Percentiles rank a stretch among this genome's conserved stretches.
phyloP scores from a whole-genome alignment of 1,140 invertebrate species.

The Oedothorax gibbosus region DNA sequence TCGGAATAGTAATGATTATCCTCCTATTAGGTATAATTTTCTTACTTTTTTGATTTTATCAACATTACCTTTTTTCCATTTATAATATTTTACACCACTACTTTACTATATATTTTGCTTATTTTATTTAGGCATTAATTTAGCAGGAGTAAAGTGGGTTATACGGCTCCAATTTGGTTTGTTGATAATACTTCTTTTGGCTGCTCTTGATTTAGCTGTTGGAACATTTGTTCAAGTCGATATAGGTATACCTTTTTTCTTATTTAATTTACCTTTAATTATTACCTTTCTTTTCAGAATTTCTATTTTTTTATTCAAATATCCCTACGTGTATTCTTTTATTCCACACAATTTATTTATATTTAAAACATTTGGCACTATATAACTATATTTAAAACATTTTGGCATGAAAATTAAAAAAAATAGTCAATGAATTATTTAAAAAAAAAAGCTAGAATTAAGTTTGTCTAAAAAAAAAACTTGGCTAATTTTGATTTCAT shows the following conservation, averaged over 20 bases:
- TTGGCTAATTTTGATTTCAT: no score
- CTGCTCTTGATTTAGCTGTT: constrained; percentile 88
- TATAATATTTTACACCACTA: no score
- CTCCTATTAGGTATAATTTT: constrained; percentile 75
- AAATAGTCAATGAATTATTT: no score
- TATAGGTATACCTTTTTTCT: constrained; percentile 67
- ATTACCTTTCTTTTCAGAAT: background rate
- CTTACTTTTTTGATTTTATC: background rate
- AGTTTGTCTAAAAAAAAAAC: no score
- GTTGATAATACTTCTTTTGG: constrained; percentile 83
- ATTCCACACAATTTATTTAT: background rate
- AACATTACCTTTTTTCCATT: background rate
- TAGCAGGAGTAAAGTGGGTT: constrained; percentile 93
- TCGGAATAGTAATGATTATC: constrained; percentile 84
- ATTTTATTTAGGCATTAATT: constrained; percentile 78
- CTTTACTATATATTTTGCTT: no score
- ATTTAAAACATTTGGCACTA: background rate
- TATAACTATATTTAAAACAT: background rate
- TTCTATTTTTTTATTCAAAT: background rate
- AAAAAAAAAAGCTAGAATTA: no score
- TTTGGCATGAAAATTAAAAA: background rate
- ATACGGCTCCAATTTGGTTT: constrained; percentile 90
- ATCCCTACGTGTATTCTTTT: background rate
- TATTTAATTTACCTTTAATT: background rate
- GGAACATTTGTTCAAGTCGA: constrained; percentile 83